phyloP scores from a whole-genome alignment of 2,113 vertebrate species.

The Trichomycterus rosablanca region DNA sequence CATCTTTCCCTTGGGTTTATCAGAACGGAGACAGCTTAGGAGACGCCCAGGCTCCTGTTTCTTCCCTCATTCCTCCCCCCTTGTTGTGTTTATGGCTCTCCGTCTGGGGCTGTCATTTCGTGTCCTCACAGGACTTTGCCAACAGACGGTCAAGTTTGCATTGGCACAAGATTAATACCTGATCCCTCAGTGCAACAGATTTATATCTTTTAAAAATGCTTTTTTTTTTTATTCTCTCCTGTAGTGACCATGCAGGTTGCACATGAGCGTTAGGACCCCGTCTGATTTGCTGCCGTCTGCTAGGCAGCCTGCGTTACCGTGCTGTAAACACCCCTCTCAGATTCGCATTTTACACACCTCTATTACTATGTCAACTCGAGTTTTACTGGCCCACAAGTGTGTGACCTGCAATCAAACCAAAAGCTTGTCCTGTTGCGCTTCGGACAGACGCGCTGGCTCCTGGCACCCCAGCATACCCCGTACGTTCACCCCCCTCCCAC shows the following conservation, averaged over 20 bases:
- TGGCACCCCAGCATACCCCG: conserved; percentile 43
- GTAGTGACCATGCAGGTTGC: conserved; percentile 14
- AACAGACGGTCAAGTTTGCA: too few species aligned
- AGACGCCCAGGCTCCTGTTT: conserved; percentile 39
- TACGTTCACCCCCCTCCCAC: conserved; percentile 10
- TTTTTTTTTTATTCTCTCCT: too few species aligned
- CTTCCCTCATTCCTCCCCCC: conserved; percentile 10
- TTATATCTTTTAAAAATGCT: too few species aligned
- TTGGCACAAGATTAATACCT: too few species aligned
- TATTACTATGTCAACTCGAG: too few species aligned
- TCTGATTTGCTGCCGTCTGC: conserved; percentile 5
- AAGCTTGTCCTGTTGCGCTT: conserved; percentile 51
- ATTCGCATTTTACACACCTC: conserved; percentile 13
- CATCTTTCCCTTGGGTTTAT: conserved; percentile 4
- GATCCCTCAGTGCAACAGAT: too few species aligned
- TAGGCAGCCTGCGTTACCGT: not conserved
- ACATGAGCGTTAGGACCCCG: conserved; percentile 17
- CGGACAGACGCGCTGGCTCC: conserved; percentile 66
- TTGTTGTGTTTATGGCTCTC: conserved; percentile 24
- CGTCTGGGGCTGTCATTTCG: too few species aligned
- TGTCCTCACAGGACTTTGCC: too few species aligned
- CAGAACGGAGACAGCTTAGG: conserved; percentile 5
- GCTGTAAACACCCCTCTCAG: not conserved
- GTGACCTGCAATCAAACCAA: conserved; percentile 29
- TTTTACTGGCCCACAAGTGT: not conserved